Conservation (phyloP, 2,888 invertebrate genomes). For the Cosmopolites sordidus region DNA sequence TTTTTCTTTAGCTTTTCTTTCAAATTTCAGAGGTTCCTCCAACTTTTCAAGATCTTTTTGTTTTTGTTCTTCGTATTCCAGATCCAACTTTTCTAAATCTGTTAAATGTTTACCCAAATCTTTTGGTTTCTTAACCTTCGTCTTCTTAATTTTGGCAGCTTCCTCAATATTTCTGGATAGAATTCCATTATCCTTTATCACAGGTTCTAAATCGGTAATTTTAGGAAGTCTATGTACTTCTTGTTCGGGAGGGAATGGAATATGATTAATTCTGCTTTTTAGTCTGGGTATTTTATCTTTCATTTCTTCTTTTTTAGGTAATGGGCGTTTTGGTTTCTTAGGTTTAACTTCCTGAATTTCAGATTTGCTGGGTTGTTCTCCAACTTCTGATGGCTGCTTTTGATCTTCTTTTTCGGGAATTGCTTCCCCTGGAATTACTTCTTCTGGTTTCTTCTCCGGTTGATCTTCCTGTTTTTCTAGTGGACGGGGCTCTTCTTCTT, state of each 20-base stretch:
- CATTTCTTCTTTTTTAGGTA: slow-evolving; percentile 43
- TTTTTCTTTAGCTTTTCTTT: slow-evolving; percentile 37
- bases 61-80: slow-evolving; percentile 45
- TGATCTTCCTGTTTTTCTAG: slow-evolving; percentile 5
- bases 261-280: slow-evolving; percentile 63
- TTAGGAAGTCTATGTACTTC: slow-evolving; percentile 38
- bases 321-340: slow-evolving; percentile 42
- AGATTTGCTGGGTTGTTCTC: slow-evolving; percentile 43
- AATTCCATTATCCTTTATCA: slow-evolving; percentile 43
- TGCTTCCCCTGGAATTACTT: slow-evolving; percentile 31
- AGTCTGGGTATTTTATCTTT: slow-evolving; percentile 57
- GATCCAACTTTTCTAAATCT: slow-evolving; percentile 50
- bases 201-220: slow-evolving; percentile 42
- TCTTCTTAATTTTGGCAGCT: slow-evolving; percentile 42
- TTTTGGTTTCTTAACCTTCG: slow-evolving; percentile 35
- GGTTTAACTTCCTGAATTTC: slow-evolving; percentile 44
- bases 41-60: slow-evolving; percentile 40
- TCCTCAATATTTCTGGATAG: slow-evolving; percentile 51
- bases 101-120: slow-evolving; percentile 49
- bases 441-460: slow-evolving; percentile 14
- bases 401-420: slow-evolving; percentile 24
- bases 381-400: slow-evolving; percentile 30
- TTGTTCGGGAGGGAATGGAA: slow-evolving; percentile 45
- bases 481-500: background rate
- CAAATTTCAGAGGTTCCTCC: slow-evolving; percentile 38